Evolutionary conservation across 2,797 vertebrate species (phyloP), one percentile per base, ranked within the genome.

Genomic region (Siniperca obscura): DNA sequence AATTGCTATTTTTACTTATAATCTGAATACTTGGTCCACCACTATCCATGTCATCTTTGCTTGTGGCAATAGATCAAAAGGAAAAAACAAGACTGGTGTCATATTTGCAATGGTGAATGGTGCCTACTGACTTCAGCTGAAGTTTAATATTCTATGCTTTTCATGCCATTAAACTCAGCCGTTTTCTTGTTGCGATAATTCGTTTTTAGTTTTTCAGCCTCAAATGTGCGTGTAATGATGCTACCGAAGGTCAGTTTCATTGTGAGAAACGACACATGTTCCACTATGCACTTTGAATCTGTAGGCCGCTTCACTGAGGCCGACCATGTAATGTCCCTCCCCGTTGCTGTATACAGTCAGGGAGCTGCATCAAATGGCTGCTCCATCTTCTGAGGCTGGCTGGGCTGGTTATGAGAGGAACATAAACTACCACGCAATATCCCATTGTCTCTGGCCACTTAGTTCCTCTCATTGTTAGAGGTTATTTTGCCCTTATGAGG

Each of bases 331-430:
- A 92, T 94, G 90, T 93, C 82, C 89, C 92, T 93, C 92, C 94
- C 92, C 40, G 90, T 92, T 93, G 93, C 87, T 91, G 88, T 64
- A 8, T 86, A 85, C 93, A 92, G 93, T 92, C 93, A 90, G 91
- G 93, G 92, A 95, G 93, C 93, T 93, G 95, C 96, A 96, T 96
- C 95, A 94, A 96, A 97, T 97, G 96, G 96, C 94, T 34, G 90
- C 90, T 93, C 94, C 90, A 85, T 55, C 91, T 91, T 91, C 93
- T 91, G 87, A 95, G 95, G 93, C 94, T 93, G 90, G 86, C 74
- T 90, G 80, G 94, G 90, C 95, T 94, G 95, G 93, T 93, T 95
- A 96, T 95, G 95, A 94, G 94, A 82, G 86, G 90, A 80, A 90
- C 94, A 95, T 95, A 95, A 96, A 96, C 94, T 92, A 94, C 90